Percentiles rank a stretch among this genome's conserved stretches.
phyloP scores from a whole-genome alignment of 2,113 vertebrate species.

The Caloenas nicobarica region DNA sequence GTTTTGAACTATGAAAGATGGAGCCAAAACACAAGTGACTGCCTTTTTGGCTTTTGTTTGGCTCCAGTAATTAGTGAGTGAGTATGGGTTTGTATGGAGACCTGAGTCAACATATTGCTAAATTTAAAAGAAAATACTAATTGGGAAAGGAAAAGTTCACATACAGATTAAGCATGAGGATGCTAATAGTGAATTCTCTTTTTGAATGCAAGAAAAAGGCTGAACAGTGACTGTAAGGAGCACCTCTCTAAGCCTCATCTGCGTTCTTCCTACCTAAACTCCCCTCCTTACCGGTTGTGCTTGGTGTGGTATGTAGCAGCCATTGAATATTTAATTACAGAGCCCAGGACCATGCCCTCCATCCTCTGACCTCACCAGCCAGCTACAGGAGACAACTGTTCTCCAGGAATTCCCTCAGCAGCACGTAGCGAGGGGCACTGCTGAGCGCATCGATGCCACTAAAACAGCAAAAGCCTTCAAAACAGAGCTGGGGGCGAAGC shows the following conservation, averaged over 20 bases:
- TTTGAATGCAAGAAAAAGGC: not conserved
- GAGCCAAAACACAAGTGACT: not conserved
- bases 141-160: not conserved
- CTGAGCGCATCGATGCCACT: not conserved
- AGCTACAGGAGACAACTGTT: rapidly evolving
- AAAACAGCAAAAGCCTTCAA: not conserved
- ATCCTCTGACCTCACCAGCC: not conserved
- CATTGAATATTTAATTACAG: not conserved
- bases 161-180: not conserved
- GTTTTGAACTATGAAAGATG: not conserved
- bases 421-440: not conserved
- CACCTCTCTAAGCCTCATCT: not conserved
- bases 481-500: not conserved
- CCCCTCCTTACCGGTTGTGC: not conserved
- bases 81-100: not conserved
- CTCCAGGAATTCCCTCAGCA: not conserved
- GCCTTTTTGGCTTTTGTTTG: not conserved
- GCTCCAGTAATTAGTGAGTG: not conserved
- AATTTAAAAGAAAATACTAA: not conserved
- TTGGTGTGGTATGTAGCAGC: not conserved
- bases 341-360: not conserved
- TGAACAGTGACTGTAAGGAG: not conserved
- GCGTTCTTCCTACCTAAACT: not conserved
- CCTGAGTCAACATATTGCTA: not conserved
- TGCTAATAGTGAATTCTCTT: not conserved